Evolutionary conservation across 1,140 invertebrate genomes (phyloP).

Genomic region (Diploscapter pachys): DNA sequence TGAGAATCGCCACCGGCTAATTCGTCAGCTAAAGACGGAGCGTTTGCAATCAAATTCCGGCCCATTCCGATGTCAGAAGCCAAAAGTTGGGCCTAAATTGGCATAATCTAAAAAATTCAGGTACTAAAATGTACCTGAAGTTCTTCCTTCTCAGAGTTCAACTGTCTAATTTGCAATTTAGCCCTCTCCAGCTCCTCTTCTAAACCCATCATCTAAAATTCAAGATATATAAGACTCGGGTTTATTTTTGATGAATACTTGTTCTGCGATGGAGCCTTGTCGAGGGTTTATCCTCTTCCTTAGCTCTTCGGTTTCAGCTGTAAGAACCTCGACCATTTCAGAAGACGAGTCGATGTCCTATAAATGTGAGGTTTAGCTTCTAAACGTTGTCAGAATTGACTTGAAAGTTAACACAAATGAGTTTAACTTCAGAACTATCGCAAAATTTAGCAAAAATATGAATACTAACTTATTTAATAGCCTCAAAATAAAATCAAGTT

Average conservation of each 20-base stretch:
- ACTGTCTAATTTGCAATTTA: constrained; percentile 17
- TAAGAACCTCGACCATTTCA: constrained; percentile 40
- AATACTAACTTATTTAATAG: no score
- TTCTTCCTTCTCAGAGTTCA: constrained; percentile 25
- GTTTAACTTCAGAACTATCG: no score
- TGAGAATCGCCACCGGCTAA: constrained; percentile 32
- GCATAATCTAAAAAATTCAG: constrained; percentile 5
- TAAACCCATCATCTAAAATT: constrained; percentile 26
- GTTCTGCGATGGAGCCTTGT: constrained; percentile 40
- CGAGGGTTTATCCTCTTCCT: constrained; percentile 26
- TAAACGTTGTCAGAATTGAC: no score
- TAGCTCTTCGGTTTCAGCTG: constrained; percentile 26
- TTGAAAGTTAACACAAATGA: no score
- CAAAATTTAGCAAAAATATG: no score
- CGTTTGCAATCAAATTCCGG: constrained; percentile 28
- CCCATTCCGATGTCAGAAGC: constrained; percentile 35
- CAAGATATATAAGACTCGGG: no score
- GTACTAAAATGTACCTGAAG: constrained; percentile 7
- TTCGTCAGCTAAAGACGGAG: constrained; percentile 42
- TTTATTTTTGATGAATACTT: no score
- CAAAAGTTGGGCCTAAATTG: constrained; percentile 35
- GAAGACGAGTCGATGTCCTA: constrained; percentile 36
- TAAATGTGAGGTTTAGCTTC: no score
- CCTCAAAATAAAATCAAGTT: no score
- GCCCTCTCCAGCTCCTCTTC: constrained; percentile 39